Base-by-base conservation (phyloP, 2,113 vertebrate genomes). In the Oplegnathus fasciatus region DNA sequence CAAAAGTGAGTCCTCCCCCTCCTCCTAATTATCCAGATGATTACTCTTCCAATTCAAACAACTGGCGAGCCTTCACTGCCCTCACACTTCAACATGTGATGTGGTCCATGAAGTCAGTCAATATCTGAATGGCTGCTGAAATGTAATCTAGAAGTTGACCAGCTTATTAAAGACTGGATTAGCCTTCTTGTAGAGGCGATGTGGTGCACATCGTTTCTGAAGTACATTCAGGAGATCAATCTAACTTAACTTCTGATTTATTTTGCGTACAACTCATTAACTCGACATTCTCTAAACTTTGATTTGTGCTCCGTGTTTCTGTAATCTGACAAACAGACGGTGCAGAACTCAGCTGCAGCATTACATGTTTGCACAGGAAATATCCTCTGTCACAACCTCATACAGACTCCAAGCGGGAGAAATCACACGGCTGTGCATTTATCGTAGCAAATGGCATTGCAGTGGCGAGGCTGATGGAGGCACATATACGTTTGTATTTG, bases 1-100 rank as follows among this genome's bases (percentile, higher is more conserved):
- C n/a, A 52, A 79, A 89, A 83, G 55, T 50, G 65, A 78, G 61
- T 32, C 48, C 60, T 52, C 68, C 75, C 34, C 70, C 65, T 78
- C 55, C 71, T 85, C 73, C 71, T 86, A 83, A 92, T 93, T 88
- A 91, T 89, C 80, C 78, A 88, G 68, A 89, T 88, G 71, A 86
- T 90, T 48, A 72, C 72, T 79, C 80, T 80, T 94, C 75, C 86
- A 88, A 81, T 86, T 88, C 88, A 91, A 91, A 92, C 81, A 80
- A 82, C 78, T 80, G 70, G 80, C 54, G 37, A 78, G 66, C 46
- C 48, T 57, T 32, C 24, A 14, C 58, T 72, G 67, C 60, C 54
- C 77, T 64, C 71, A 46, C 54, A 75, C 42, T 60, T 78, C 18
- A 62, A 42, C 17, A 79, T 77, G 57, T 67, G 26, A 73, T 54